Conservation (phyloP, 2,797 vertebrate species). For the Glossophaga mutica region DNA sequence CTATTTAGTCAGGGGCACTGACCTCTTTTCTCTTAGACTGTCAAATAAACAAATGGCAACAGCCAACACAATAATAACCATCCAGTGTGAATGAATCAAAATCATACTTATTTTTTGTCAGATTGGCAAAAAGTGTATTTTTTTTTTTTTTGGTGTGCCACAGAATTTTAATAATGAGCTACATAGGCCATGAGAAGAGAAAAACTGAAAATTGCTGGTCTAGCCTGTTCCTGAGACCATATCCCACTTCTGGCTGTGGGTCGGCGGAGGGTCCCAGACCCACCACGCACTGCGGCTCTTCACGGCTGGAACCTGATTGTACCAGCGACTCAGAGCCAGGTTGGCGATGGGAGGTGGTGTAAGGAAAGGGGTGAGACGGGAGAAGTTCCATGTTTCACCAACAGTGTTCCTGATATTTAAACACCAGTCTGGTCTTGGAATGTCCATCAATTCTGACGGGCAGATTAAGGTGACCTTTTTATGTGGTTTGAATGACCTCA, state of each 20-base stretch:
- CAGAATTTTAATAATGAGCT: neutral
- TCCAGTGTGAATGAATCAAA: neutral
- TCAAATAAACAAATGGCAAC: neutral
- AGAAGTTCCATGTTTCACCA: neutral
- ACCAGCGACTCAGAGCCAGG: neutral
- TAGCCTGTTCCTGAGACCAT: neutral
- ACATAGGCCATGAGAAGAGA: neutral
- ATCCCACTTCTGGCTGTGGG: neutral
- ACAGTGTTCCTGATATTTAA: neutral
- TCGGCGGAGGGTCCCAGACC: neutral
- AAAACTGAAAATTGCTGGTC: neutral
- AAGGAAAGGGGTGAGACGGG: neutral
- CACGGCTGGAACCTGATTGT: neutral
- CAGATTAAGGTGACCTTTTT: neutral
- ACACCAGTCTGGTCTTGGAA: neutral
- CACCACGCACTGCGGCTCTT: neutral
- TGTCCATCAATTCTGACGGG: neutral
- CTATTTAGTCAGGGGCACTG: neutral
- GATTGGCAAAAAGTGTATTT: neutral
- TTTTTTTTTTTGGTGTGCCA: neutral
- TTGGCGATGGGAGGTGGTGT: accelerated
- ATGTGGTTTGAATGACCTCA: neutral
- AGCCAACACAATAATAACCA: neutral
- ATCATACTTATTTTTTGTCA: neutral
- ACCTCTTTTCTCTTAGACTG: neutral